Conservation (phyloP, 2,797 vertebrate genomes). For the Ctenopoma multispine region DNA sequence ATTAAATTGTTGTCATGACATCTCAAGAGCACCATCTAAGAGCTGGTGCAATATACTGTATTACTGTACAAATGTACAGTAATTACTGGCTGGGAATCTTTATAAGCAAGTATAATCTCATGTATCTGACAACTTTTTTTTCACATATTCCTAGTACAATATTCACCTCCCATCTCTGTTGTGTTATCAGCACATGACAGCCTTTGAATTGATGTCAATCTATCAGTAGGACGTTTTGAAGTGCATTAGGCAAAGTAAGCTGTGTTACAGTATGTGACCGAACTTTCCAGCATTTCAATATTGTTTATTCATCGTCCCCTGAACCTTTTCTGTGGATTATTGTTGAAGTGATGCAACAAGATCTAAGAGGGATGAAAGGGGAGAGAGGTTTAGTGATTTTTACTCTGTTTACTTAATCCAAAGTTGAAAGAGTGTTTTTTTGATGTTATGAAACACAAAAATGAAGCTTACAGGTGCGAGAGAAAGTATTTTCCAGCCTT, state of each 20-base stretch:
- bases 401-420: conserved; percentile 38
- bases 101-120: too few relatives aligned
- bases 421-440: conserved; percentile 22
- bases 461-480: conserved; percentile 23
- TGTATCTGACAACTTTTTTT: too few relatives aligned
- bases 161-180: neutral
- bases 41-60: neutral
- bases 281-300: conserved; percentile 18
- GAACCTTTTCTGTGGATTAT: conserved; percentile 45
- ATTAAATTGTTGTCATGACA: conserved; percentile 26
- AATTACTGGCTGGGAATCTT: too few relatives aligned
- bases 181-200: conserved; percentile 1
- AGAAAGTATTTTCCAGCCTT: conserved; percentile 21
- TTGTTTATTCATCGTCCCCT: conserved; percentile 23
- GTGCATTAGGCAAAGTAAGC: conserved; percentile 7
- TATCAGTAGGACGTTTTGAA: conserved; percentile 5
- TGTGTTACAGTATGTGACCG: conserved; percentile 36
- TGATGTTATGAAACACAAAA: conserved; percentile 31
- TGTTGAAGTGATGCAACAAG: conserved; percentile 50
- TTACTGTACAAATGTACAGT: neutral
- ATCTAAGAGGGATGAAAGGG: conserved; percentile 48
- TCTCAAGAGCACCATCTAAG: neutral
- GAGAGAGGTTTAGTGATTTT: conserved; percentile 39
- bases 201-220: neutral
- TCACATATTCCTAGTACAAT: neutral